phyloP scores from a whole-genome alignment of 2,888 invertebrate genomes.

The Conomelus anceps region DNA sequence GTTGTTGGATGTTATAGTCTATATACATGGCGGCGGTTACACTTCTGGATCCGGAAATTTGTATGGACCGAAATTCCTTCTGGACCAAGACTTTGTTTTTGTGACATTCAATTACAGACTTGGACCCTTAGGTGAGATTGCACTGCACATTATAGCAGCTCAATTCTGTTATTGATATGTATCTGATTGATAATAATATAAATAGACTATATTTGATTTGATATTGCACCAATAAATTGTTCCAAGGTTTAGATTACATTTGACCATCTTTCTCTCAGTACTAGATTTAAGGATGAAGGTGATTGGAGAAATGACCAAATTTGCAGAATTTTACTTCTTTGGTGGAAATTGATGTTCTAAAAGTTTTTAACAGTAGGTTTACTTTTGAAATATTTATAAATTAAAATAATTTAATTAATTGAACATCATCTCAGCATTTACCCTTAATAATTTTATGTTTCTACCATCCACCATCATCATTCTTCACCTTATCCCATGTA shows the following conservation, averaged over 20 bases:
- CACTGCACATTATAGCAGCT: neutral
- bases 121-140: constrained; percentile 35
- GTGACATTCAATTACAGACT: constrained; percentile 38
- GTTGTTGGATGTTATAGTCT: constrained; percentile 39
- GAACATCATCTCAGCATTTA: too few relatives aligned
- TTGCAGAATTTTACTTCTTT: too few relatives aligned
- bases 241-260: neutral
- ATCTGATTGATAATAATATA: neutral
- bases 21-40: constrained; percentile 38
- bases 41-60: constrained; percentile 32
- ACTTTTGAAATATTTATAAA: too few relatives aligned
- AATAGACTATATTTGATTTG: neutral
- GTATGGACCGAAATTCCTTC: constrained; percentile 34
- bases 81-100: constrained; percentile 36
- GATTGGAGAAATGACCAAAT: too few relatives aligned
- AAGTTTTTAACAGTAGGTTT: too few relatives aligned
- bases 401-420: too few relatives aligned
- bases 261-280: too few relatives aligned
- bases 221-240: neutral
- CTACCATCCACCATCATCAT: too few relatives aligned
- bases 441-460: too few relatives aligned
- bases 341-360: too few relatives aligned
- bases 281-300: too few relatives aligned
- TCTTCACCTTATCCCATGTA: too few relatives aligned
- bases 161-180: neutral